A percentile compares a stretch with the other conserved stretches of the same genome.
phyloP scores from a whole-genome alignment of 2,113 vertebrate species.

The Poicephalus meyeri region DNA sequence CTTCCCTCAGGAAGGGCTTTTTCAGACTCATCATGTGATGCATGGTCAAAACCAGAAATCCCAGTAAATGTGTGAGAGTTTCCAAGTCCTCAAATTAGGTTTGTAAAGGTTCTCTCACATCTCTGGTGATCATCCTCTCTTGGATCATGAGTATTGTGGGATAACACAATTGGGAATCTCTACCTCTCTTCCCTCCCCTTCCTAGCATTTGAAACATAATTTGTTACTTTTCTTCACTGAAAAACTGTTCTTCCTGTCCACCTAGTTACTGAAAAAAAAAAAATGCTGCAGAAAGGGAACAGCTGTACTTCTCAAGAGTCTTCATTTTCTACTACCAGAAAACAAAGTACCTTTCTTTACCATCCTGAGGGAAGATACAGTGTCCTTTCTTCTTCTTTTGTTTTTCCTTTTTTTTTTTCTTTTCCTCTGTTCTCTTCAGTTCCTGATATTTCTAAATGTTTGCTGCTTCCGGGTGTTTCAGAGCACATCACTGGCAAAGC shows the following conservation, averaged over 20 bases:
- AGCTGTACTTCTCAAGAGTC: background rate
- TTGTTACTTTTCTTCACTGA: background rate
- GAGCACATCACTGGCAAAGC: conserved; percentile 33
- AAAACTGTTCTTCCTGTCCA: background rate
- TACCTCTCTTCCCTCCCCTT: background rate
- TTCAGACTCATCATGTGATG: background rate
- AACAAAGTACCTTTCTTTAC: conserved; percentile 19
- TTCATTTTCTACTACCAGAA: background rate
- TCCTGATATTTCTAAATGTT: background rate
- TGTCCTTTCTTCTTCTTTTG: background rate
- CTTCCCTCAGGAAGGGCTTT: background rate
- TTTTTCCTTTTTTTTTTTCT: background rate
- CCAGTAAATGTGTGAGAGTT: background rate
- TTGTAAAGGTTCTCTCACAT: background rate
- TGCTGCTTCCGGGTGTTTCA: background rate
- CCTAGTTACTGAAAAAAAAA: background rate
- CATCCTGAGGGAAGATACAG: background rate
- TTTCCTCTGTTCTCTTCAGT: background rate
- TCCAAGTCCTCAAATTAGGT: background rate
- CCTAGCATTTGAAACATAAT: background rate
- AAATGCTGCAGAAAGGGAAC: background rate
- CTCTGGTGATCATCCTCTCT: background rate
- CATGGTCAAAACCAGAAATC: background rate
- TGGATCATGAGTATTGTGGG: rapidly evolving
- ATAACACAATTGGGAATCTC: background rate